Evolutionary conservation across 2,888 invertebrate species (phyloP).

Genomic region (Callyntrura sp.): DNA sequence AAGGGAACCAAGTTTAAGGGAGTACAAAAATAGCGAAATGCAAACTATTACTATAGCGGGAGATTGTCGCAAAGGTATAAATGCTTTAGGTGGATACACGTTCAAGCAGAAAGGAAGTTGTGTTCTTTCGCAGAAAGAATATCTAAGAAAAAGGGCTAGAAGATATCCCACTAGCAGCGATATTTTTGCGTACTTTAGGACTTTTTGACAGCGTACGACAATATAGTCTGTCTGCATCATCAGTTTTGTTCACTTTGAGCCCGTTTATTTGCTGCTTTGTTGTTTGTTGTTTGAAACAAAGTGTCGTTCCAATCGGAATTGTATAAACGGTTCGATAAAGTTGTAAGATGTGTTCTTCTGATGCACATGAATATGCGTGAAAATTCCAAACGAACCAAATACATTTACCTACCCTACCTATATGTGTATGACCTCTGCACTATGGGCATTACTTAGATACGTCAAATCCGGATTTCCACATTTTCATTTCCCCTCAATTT

Average conservation of each 20-base stretch:
- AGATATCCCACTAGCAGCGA: conserved; percentile 18
- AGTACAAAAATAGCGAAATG: conserved; percentile 64
- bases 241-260: conserved; percentile 61
- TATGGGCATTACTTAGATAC: background rate
- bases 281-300: conserved; percentile 64
- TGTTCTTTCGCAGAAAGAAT: background rate
- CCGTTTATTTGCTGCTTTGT: conserved; percentile 51
- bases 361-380: background rate
- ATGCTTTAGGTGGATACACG: conserved; percentile 43
- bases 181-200: conserved; percentile 14
- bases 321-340: background rate
- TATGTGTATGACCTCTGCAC: too few relatives aligned
- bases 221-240: conserved; percentile 19
- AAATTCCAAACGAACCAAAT: background rate
- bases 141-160: conserved; percentile 16
- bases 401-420: background rate
- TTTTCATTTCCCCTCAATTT: conserved; percentile 72
- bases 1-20: conserved; percentile 28
- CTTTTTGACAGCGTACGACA: conserved; percentile 13
- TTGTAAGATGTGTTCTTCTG: background rate
- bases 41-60: conserved; percentile 68
- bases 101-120: conserved; percentile 26
- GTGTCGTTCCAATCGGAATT: conserved; percentile 52
- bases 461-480: conserved; percentile 47
- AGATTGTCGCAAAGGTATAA: conserved; percentile 16